Evolutionary conservation across 2,888 invertebrate species (phyloP), one percentile per base, ranked within the genome.

Genomic region (Rhorus exstirpatorius): DNA sequence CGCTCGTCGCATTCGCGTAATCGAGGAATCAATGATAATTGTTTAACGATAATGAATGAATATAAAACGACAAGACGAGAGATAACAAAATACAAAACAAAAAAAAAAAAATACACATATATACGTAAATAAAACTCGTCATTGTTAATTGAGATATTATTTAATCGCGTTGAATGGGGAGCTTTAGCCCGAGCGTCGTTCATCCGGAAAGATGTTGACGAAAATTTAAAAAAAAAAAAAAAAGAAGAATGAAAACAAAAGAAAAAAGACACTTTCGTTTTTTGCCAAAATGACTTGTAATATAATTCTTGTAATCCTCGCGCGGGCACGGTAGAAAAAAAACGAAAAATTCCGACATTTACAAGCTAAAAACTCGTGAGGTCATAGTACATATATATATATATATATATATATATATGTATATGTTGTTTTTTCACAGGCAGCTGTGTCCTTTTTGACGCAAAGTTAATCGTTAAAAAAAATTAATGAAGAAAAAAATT

Each of bases 211-310:
- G 49, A 71, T 77, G 51, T 53, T 67, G 75, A 81, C 81, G 84
- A 85, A 84, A 35, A 46, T 44, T 12, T 41, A 12, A 67, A 35
- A 44, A 46, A 67, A 19, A 65, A 41, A 41, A 26, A 63, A 44
- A 41, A 14, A 31, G 35, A 60, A n/a, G 35, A 24, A 44, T 2
- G 1, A n/a, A 44, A n/a, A 44, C 31, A 19, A 21, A 12, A 44
- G 65, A 68, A 31, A 86, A 83, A 60, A 71, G n/a, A 81, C 78
- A 85, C 81, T 84, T 74, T 85, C 81, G 86, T 85, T 85, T 84
- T 83, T 86, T 84, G 81, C 77, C 79, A n/a, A 83, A 83, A 82
- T 85, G 86, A 84, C 83, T 85, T 89, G 89, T 90, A 90, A 88
- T 86, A 88, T 89, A 89, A 86, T 88, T 86, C 65, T 79, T 79